Percentiles rank a stretch among this genome's conserved stretches.
Conservation (phyloP, 2,888 invertebrate species). For the Ormia ochracea region DNA sequence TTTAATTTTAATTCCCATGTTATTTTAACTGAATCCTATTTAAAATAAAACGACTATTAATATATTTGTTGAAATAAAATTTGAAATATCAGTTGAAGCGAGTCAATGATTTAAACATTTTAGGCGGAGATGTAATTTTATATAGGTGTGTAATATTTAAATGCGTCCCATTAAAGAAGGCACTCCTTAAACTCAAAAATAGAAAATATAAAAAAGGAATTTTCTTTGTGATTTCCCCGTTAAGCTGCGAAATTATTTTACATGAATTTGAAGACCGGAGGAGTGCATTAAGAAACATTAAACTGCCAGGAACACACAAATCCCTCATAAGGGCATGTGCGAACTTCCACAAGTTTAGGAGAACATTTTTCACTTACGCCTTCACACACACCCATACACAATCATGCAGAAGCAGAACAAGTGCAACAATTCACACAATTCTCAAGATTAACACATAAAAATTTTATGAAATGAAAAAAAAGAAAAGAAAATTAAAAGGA, state of each 20-base stretch:
- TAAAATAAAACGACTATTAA: no score
- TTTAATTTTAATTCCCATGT: no score
- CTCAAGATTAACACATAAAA: constrained; percentile 36
- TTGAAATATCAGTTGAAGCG: no score
- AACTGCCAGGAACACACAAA: background rate
- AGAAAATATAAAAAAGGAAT: background rate
- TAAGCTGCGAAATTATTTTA: background rate
- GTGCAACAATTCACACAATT: constrained; percentile 58
- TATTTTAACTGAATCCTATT: no score
- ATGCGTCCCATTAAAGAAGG: no score
- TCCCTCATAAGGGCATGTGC: background rate
- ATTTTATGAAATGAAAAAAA: background rate
- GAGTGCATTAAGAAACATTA: constrained; percentile 17
- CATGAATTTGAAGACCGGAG: background rate
- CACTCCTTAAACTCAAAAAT: background rate
- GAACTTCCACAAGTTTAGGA: constrained; percentile 25
- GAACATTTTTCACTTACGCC: constrained; percentile 17
- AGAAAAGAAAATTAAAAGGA: background rate
- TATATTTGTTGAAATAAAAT: no score
- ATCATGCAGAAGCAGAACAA: constrained; percentile 19
- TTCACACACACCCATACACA: background rate
- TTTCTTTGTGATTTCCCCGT: background rate
- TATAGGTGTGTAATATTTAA: no score
- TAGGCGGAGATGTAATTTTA: no score
- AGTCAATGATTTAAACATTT: no score